Base-by-base conservation (phyloP, 1,140 invertebrate species). In the Dreissena polymorpha region DNA sequence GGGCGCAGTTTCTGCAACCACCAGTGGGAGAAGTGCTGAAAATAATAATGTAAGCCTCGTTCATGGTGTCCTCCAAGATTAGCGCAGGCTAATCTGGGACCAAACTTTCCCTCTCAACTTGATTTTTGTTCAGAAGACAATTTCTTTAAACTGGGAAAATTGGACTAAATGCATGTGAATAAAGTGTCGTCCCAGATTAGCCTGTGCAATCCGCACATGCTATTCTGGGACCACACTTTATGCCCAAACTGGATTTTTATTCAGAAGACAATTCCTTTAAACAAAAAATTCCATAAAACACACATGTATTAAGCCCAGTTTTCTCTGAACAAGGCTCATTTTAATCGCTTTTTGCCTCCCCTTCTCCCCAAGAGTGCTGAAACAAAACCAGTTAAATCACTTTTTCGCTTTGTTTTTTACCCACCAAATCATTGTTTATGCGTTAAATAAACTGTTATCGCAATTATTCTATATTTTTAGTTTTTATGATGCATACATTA, bases 21-120 rank as follows among this genome's bases (percentile, higher is more conserved):
- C 53, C 86, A 49, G 70, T 86, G n/a, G 86, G 72, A 10, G 86
- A 87, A 60, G 74, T 79, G 25, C 86, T 86, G 53, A 23, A 87
- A 87, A 53, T 16, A 70, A 25, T 10, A 25, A 77, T 21, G 49
- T 12, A 10, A 8, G 39, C 39, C 39, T 39, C 39, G 39, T 39
- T 39, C 39, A 5, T 2, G 39, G 39, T 39, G 39, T 39, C 39
- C 8, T 49, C 39, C 10, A 5, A 29, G 29, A 25, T 25, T 21
- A 68, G 16, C 16, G 10, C 27, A 23, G 12, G 10, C 27, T 13
- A 13, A 14, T 23, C 18, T 25, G 27, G 18, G 64, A 67, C 27
- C 10, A 14, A 67, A n/a, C n/a, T n/a, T n/a, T n/a, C n/a, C n/a
- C n/a, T 18, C 16, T 25, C 12, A n/a, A 67, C 21, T 27, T 2